A percentile compares a stretch with the other conserved stretches of the same genome.
Evolutionary conservation across 2,113 vertebrate species (phyloP).

Genomic region (Chrysochloris asiatica): DNA sequence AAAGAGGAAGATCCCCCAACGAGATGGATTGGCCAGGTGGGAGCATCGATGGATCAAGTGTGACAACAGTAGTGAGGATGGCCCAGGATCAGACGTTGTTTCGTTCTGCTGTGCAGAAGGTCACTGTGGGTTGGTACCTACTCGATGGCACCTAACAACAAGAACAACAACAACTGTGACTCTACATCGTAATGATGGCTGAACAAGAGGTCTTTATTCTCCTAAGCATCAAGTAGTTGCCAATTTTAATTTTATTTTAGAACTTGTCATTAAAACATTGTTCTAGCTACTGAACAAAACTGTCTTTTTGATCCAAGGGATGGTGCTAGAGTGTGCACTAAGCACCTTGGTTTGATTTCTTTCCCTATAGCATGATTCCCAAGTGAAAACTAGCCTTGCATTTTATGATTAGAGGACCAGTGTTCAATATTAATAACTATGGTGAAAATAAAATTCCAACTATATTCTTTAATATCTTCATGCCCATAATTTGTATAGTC

Average conservation of each 20-base stretch:
- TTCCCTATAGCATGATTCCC: slow-evolving; percentile 8
- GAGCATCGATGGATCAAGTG: too few species aligned
- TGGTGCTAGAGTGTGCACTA: background rate
- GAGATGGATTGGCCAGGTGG: too few species aligned
- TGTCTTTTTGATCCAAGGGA: slow-evolving; percentile 49
- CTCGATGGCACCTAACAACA: too few species aligned
- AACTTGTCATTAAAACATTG: slow-evolving; percentile 73
- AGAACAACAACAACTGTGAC: too few species aligned
- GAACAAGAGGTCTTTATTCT: slow-evolving; percentile 38
- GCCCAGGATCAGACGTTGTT: too few species aligned
- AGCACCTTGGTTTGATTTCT: slow-evolving; percentile 64
- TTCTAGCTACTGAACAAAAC: slow-evolving; percentile 66
- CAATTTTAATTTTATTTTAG: slow-evolving; percentile 74
- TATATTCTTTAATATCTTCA: slow-evolving; percentile 57
- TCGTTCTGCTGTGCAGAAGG: too few species aligned
- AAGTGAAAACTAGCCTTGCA: slow-evolving; percentile 45
- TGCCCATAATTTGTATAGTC: background rate
- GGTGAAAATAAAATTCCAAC: slow-evolving; percentile 33
- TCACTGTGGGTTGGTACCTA: too few species aligned
- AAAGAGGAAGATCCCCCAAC: too few species aligned
- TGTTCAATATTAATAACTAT: slow-evolving; percentile 66
- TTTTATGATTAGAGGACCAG: slow-evolving; percentile 62
- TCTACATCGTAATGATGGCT: slow-evolving; percentile 64
- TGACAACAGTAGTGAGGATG: too few species aligned
- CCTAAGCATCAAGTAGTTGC: slow-evolving; percentile 47